phyloP scores from a whole-genome alignment of 2,797 vertebrate species.

The Pteropus rufus region DNA sequence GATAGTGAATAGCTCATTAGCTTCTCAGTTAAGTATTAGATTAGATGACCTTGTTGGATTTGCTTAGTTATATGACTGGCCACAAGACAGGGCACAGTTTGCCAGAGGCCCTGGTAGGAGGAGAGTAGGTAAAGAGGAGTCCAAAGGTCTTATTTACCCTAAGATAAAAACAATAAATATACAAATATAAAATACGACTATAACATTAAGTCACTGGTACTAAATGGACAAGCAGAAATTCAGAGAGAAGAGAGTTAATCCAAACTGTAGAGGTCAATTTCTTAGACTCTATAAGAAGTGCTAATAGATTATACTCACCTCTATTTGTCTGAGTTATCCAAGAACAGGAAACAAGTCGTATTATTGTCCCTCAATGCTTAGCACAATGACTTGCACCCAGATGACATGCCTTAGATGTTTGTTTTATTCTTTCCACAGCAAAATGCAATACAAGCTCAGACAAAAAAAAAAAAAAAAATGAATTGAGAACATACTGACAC shows the following conservation, averaged over 20 bases:
- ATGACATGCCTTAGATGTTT: constrained; percentile 42
- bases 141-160: not conserved
- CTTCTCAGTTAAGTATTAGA: not conserved
- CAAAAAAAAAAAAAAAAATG: constrained; percentile 11
- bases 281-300: not conserved
- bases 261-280: not conserved
- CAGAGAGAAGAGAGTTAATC: not conserved
- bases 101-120: not conserved
- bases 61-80: not conserved
- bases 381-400: not conserved
- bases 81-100: not conserved
- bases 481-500: constrained; percentile 66
- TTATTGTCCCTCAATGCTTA: not conserved
- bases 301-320: not conserved
- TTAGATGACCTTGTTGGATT: not conserved
- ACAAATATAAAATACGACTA: not conserved
- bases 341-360: not conserved
- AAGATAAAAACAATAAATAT: not conserved
- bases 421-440: constrained; percentile 48
- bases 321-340: constrained; percentile 11
- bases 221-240: not conserved
- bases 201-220: not conserved
- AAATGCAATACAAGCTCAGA: constrained; percentile 47
- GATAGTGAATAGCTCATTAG: not conserved
- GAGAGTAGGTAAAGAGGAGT: not conserved